Evolutionary conservation across 1,140 invertebrate species (phyloP), one percentile per base, ranked within the genome.

Genomic region (Gonatopus flavifemur): DNA sequence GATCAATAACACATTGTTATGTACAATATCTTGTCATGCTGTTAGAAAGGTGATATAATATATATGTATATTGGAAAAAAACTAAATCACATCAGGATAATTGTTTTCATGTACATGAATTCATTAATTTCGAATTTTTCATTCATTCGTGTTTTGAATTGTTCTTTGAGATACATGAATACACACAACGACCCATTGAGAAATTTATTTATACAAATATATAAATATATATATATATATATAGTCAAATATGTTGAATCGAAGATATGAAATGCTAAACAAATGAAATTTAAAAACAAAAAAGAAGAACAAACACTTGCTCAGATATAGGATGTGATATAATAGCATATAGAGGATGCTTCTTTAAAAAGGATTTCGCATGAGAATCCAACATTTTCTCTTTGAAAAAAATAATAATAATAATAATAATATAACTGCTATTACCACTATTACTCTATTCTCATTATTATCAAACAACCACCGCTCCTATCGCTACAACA

Each of bases 261-360:
- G 19, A 35, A 28, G 10, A 28, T 36, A 36, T 36, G 10, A 9
- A 35, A 36, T 9, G 18, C 22, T 44, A 10, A 20, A 40, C 3
- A 40, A 28, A 22, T 32, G 39, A 19, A 32, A 47, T 57, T 55
- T 48, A 42, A 62, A 48, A 25, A 33, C 36, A 54, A 57, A 35
- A 49, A 30, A 51, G 53, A 59, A 59, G 56, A n/a, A n/a, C n/a
- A 61, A 56, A 63, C 47, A 68, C 56, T 49, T 72, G 66, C 73
- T 76, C 69, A 69, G 69, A 72, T 56, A 72, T 74, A 74, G 71
- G 64, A 72, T 74, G 70, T 72, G 69, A 76, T 76, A 73, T 76
- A n/a, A n/a, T n/a, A 74, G 72, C 60, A 58, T 73, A 76, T n/a
- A n/a, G n/a, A n/a, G 66, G 64, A 55, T 64, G 65, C 62, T 69